These are phyloP conservation scores for Megalopta genalis DNA, from an alignment of 1,140 invertebrate species.

Conservation along the genomic window DNA sequence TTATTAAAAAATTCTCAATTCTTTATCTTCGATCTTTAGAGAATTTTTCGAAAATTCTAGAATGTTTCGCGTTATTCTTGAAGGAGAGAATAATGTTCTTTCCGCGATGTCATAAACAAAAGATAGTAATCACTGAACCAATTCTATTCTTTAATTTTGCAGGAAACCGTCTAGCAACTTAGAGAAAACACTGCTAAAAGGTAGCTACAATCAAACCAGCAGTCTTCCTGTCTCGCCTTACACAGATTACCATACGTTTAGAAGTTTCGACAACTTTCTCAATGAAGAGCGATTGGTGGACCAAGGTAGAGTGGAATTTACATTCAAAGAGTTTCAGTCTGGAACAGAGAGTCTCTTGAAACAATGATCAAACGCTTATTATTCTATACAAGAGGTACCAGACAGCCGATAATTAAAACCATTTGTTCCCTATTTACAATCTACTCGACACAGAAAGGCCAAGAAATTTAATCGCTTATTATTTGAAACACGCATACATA, in stretches of 20 bases:
- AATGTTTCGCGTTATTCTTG: no score
- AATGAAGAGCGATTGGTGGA: conserved; percentile 5
- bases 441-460: no score
- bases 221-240: background rate
- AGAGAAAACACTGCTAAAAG: background rate
- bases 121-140: background rate
- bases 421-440: background rate
- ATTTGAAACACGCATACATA: no score
- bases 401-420: background rate
- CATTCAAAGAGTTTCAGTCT: background rate
- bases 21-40: no score
- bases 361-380: background rate
- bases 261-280: background rate
- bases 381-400: background rate
- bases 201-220: no score
- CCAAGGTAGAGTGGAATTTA: conserved; percentile 1
- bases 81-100: background rate
- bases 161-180: background rate
- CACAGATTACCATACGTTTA: background rate
- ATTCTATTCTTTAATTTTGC: background rate
- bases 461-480: no score
- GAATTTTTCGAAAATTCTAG: no score
- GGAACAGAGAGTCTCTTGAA: background rate
- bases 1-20: no score
- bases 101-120: background rate